phyloP scores from a whole-genome alignment of 2,797 vertebrate species.

The Mormyrops attenuatus region DNA sequence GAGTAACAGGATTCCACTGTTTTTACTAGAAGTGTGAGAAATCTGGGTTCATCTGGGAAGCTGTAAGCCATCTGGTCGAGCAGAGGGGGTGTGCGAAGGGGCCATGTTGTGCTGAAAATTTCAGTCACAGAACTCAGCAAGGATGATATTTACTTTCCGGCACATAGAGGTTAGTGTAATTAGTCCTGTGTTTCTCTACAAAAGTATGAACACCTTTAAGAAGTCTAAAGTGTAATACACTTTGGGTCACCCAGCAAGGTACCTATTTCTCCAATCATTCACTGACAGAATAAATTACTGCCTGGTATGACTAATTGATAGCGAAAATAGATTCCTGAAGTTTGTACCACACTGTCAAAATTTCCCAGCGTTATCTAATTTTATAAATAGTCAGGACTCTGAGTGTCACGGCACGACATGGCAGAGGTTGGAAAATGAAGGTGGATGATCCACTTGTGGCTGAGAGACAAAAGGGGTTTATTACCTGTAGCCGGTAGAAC shows the following conservation, averaged over 20 bases:
- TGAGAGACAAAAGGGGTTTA: not conserved
- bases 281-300: not conserved
- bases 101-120: not conserved
- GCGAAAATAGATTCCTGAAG: not conserved
- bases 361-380: not conserved
- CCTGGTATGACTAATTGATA: not conserved
- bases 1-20: not conserved
- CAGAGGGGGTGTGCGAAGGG: not conserved
- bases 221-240: not conserved
- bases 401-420: not conserved
- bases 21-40: not conserved
- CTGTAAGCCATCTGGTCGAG: not conserved
- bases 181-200: not conserved
- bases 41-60: not conserved
- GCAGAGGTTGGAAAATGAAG: not conserved
- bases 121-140: not conserved
- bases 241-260: not conserved
- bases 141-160: not conserved
- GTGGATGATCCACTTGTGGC: not conserved
- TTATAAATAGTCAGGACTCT: not conserved
- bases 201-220: not conserved
- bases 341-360: not conserved
- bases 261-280: not conserved
- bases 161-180: not conserved
- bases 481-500: not conserved